Evolutionary conservation across 2,888 invertebrate genomes (phyloP).

Genomic region (Strigamia crassipes): DNA sequence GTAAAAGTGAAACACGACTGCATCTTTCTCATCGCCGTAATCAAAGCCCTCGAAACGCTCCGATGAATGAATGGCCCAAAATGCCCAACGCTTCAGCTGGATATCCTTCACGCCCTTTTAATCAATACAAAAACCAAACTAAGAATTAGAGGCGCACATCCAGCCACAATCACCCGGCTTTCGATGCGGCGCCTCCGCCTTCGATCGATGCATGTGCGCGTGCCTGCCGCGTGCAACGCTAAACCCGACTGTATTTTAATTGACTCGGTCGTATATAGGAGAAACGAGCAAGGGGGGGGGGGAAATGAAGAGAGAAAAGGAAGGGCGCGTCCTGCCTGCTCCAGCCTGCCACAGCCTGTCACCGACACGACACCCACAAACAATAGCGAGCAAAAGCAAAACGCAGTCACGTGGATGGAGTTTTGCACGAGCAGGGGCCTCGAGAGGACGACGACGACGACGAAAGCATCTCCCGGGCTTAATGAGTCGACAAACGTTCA

Average conservation of each 20-base stretch:
- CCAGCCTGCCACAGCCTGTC: neutral
- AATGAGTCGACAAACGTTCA: slow-evolving; percentile 29
- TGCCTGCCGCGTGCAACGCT: neutral
- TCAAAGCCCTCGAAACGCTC: neutral
- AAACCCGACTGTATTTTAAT: slow-evolving; percentile 8
- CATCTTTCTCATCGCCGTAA: neutral
- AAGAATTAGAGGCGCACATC: neutral
- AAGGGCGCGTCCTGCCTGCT: neutral
- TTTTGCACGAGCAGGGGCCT: neutral
- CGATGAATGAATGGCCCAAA: neutral
- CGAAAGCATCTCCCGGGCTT: neutral
- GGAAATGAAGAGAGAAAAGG: neutral
- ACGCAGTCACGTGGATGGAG: neutral
- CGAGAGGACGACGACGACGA: neutral
- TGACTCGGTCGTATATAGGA: neutral
- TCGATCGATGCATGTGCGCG: slow-evolving; percentile 1
- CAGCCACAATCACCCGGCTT: neutral
- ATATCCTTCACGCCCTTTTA: neutral
- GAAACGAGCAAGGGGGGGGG: neutral
- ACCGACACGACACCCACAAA: slow-evolving; percentile 33
- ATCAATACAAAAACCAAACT: neutral
- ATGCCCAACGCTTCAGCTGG: neutral
- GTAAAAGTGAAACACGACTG: neutral
- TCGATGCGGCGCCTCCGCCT: neutral
- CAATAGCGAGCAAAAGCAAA: neutral